phyloP scores from a whole-genome alignment of 2,113 vertebrate genomes.

The Cercopithecus mona region DNA sequence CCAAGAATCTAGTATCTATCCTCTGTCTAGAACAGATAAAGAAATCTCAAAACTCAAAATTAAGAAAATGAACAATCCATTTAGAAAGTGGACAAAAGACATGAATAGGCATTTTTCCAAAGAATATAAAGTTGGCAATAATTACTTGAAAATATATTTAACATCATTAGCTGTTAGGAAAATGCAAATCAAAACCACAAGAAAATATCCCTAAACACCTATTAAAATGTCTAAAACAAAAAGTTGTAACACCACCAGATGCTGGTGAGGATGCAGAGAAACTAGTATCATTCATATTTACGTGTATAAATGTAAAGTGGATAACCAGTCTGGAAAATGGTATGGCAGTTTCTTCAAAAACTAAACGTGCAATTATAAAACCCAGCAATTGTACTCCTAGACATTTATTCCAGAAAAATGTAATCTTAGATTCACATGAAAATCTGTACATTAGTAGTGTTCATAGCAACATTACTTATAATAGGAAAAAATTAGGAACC shows the following conservation, averaged over 20 bases:
- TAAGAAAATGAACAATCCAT: not conserved
- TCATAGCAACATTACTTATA: not conserved
- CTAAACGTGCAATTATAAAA: not conserved
- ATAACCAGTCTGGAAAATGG: not conserved
- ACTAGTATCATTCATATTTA: not conserved
- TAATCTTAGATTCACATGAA: not conserved
- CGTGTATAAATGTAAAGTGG: not conserved
- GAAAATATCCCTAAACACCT: not conserved
- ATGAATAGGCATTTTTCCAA: not conserved
- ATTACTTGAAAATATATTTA: not conserved
- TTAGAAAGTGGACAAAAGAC: not conserved
- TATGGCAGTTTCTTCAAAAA: not conserved
- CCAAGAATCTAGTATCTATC: not conserved
- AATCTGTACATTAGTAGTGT: not conserved
- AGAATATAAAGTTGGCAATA: not conserved
- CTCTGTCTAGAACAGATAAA: not conserved
- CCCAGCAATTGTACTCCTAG: not conserved
- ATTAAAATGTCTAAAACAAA: not conserved
- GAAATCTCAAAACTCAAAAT: not conserved
- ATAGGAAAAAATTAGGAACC: not conserved
- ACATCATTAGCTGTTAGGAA: not conserved
- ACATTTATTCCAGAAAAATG: not conserved
- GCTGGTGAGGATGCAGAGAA: not conserved
- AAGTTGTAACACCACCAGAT: not conserved
- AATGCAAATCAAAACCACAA: not conserved